Evolutionary conservation across 2,797 vertebrate genomes (phyloP), one percentile per base, ranked within the genome.

Genomic region (Danionella dracula): DNA sequence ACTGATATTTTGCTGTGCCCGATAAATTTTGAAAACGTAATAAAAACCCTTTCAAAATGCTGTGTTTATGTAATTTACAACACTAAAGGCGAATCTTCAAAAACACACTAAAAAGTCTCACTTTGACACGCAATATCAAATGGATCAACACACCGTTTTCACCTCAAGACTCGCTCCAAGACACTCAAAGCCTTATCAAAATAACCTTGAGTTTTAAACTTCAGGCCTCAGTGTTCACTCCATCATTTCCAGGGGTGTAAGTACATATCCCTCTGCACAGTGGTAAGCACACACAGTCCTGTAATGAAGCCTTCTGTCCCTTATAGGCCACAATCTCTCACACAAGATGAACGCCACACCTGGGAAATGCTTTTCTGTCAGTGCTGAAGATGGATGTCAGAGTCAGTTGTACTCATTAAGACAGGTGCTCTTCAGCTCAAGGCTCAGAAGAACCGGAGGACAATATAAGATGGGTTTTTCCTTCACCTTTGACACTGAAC

Each of bases 311-410:
- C 21, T 48, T n/a, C 35, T 31, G 50, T 49, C 34, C 50, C 67
- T 63, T 40, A 19, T 45, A 72, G 66, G 61, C 56, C 21, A 44
- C 61, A 37, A 75, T 75, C 62, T 13, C 34, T 72, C 70, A 66
- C 60, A 29, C 42, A 70, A 70, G 66, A 67, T 70, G 70, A 76
- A 72, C 50, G 15, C 19, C 61, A 48, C 16, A 34, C 49, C 49
- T 35, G 61, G 61, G 61, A 68, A 72, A 76, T 66, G 53, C 70
- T 72, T 71, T 50, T 23, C 49, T 70, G 70, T 66, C 70, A 51
- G 17, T 37, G 57, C 57, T 23, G 53, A 34, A 48, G 70, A 69
- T 75, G 70, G 45, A 75, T 63, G 54, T 65, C 48, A 32, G 32
- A 53, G 40, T 60, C 35, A 60, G 66, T 59, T 66, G 54, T 68